Percentiles rank a stretch among this genome's conserved stretches.
Conservation (phyloP, 2,888 invertebrate species). For the Dryobota labecula region DNA sequence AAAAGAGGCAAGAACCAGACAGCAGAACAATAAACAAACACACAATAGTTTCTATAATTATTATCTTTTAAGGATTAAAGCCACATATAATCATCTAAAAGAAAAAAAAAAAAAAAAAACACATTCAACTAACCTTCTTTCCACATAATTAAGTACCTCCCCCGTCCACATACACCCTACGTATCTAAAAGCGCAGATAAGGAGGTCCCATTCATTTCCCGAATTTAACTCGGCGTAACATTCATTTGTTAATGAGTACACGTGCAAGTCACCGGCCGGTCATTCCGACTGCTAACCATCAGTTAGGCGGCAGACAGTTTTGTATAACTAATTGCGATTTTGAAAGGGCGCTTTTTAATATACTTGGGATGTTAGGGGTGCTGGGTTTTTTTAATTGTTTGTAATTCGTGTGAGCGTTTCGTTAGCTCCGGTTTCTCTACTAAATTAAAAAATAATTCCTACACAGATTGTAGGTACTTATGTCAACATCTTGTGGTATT, state of each 20-base stretch:
- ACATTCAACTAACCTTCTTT: constrained; percentile 25
- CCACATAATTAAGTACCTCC: constrained; percentile 45
- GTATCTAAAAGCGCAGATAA: constrained; percentile 48
- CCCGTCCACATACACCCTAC: constrained; percentile 14
- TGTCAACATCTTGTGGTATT: background rate
- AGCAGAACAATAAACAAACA: too few species aligned
- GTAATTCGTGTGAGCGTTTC: background rate
- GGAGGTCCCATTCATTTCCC: constrained; percentile 51
- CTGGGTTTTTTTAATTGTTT: constrained; percentile 10
- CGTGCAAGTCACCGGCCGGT: constrained; percentile 64
- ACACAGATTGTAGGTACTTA: background rate
- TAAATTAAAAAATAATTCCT: background rate
- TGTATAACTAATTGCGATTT: constrained; percentile 66
- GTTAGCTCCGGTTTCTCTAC: constrained; percentile 1
- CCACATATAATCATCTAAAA: too few species aligned
- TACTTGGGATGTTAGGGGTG: background rate
- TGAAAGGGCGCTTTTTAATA: constrained; percentile 56
- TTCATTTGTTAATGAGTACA: constrained; percentile 66
- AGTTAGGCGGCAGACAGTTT: constrained; percentile 63
- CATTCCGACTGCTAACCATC: constrained; percentile 59
- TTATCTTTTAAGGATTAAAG: too few species aligned
- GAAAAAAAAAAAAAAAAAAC: too few species aligned
- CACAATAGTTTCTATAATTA: too few species aligned
- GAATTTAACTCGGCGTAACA: constrained; percentile 46
- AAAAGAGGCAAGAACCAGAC: too few species aligned